Evolutionary conservation across 2,797 vertebrate genomes (phyloP), one percentile per base, ranked within the genome.

Genomic region (Aeoliscus strigatus): DNA sequence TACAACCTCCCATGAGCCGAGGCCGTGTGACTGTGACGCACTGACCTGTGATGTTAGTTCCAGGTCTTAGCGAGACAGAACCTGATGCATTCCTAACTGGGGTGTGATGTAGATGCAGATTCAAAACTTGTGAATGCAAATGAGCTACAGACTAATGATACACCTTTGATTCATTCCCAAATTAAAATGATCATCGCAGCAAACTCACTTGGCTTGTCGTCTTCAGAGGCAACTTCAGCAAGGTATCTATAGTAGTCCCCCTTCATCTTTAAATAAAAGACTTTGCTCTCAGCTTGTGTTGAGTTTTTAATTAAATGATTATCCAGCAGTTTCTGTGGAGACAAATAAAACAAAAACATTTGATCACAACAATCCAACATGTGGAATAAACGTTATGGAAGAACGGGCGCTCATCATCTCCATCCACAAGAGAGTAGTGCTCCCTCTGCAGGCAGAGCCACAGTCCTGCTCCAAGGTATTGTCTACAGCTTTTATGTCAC

Each of bases 231-330:
- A 82, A 99, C 96, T 83, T 99, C 96, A 61, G 96, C 97, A 58
- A 99, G 91, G 84, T 99, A 99, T 91, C 96, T 96, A 88, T 91
- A 98, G 82, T 99, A 99, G 85, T 99, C 96, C 14, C 96, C 96
- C 87, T 98, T 99, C 96, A 98, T 99, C 89, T 99, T 99, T 91
- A 99, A 89, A 82, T 99, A 99, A 85, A 99, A 99, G 55, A 99
- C 96, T 86, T 93, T 97, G 89, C 96, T 98, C 80, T 98, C 94
- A 64, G 93, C 82, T 74, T 91, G 88, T 3, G 84, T 84, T 46
- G 94, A 90, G 47, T 93, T 93, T 70, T 81, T 77, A 88, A 99
- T 97, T 77, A 99, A 92, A 73, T 80, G 93, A 63, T 91, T 93
- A 73, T 98, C 94, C 86, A 99, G 89, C 58, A 98, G 91, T 69